Conservation (phyloP, 1,140 invertebrate genomes). For the Megathymus violae region DNA sequence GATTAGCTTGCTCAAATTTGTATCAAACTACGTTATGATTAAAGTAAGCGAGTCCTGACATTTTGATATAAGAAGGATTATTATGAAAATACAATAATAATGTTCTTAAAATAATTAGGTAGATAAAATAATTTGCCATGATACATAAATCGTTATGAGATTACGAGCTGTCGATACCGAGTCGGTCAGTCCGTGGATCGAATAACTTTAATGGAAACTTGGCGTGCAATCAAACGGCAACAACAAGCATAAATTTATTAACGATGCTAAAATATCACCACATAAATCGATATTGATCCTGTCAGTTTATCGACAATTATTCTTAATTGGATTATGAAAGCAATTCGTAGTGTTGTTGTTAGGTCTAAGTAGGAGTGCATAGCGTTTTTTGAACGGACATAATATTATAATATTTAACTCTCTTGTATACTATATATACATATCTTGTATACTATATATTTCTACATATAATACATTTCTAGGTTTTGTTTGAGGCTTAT, state of each 20-base stretch:
- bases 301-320: slow-evolving; percentile 83
- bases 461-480: too few relatives aligned
- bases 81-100: slow-evolving; percentile 14
- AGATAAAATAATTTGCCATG: slow-evolving; percentile 35
- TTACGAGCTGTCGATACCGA: slow-evolving; percentile 63
- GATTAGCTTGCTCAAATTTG: too few relatives aligned
- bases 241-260: slow-evolving; percentile 83
- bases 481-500: too few relatives aligned
- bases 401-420: too few relatives aligned
- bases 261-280: slow-evolving; percentile 81
- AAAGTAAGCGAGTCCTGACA: neutral
- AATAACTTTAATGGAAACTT: slow-evolving; percentile 75
- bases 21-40: too few relatives aligned
- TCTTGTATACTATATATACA: too few relatives aligned
- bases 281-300: slow-evolving; percentile 80
- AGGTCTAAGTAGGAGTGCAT: slow-evolving; percentile 36
- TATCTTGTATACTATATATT: too few relatives aligned
- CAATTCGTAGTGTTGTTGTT: slow-evolving; percentile 54
- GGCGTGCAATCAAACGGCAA: slow-evolving; percentile 77
- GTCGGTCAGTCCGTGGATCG: slow-evolving; percentile 59
- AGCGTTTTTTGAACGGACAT: slow-evolving; percentile 13
- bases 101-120: slow-evolving; percentile 6
- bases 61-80: slow-evolving; percentile 1
- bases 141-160: slow-evolving; percentile 50
- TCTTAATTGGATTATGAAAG: slow-evolving; percentile 83